Base-by-base conservation (phyloP, 2,888 invertebrate genomes). In the Athalia cordata region DNA sequence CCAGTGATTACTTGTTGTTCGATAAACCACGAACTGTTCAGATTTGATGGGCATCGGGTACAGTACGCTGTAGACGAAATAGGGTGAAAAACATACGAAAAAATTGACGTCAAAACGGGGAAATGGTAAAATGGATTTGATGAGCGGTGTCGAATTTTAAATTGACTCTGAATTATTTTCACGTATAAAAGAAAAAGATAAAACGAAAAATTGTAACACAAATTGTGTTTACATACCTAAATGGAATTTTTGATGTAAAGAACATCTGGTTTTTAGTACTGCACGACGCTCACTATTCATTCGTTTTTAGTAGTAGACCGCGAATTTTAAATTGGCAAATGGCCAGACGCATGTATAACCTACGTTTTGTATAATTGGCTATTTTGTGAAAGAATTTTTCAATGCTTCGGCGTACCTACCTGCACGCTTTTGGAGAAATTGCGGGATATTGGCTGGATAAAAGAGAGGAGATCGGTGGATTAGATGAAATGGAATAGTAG, bases 351-450 rank as follows among this genome's bases (percentile, higher is more conserved):
- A 2, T 29, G 0, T 29, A 2, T n/a, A n/a, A n/a, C 29, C 29
- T 29, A 29, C 29, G 29, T 59, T 45, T 59, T 72, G 45, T 15
- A 9, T 61, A 57, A 47, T 72, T 47, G 47, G 45, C 59, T 72
- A 59, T 72, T 29, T 47, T 72, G 64, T 50, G 74, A 78, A 78
- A 78, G 74, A 61, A 75, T 75, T 65, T 75, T 47, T 50, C 78
- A 67, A 78, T 67, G 78, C 76, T 76, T 76, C 78, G 13, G 9
- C 9, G n/a, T 55, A 4, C 29, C 78, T 8, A 75, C n/a, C 49
- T 52, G 49, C 9, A 50, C 29, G 55, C 49, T 61, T 57, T 49
- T 45, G 45, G 59, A 72, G 47, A 61, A 72, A 47, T 59, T 61
- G 52, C 13, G 13, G 47, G 9, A 72, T 8, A 59, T 6, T 15